Percentiles rank a stretch among this genome's conserved stretches.
Conservation (phyloP, 2,888 invertebrate genomes). For the Pocota personata region DNA sequence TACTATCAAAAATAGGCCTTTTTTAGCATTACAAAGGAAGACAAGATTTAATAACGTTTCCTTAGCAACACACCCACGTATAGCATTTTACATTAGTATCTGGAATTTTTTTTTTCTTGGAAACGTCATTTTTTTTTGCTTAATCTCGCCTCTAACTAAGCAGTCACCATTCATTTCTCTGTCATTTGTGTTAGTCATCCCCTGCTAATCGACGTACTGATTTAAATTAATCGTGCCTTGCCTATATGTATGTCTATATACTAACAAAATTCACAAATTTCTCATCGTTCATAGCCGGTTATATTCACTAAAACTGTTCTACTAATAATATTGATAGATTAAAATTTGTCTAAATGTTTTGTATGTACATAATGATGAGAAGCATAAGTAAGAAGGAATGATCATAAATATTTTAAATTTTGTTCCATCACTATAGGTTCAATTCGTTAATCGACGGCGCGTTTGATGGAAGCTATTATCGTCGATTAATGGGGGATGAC, state of each 20-base stretch:
- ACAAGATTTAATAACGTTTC: no score
- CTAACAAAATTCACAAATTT: slow-evolving; percentile 30
- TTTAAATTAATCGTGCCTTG: slow-evolving; percentile 37
- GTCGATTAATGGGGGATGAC: slow-evolving; percentile 63
- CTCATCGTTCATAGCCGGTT: slow-evolving; percentile 39
- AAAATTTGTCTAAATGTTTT: slow-evolving; percentile 45
- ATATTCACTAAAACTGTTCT: slow-evolving; percentile 19
- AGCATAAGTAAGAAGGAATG: slow-evolving; percentile 40
- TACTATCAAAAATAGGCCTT: no score
- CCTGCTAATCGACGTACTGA: slow-evolving; percentile 18
- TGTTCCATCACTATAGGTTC: slow-evolving; percentile 70
- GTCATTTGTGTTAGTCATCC: slow-evolving; percentile 65
- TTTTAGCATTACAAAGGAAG: no score
- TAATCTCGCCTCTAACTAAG: slow-evolving; percentile 12
- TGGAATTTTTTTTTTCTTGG: neutral
- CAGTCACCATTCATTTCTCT: slow-evolving; percentile 38
- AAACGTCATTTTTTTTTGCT: neutral
- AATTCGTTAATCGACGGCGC: slow-evolving; percentile 48
- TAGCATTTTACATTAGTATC: neutral
- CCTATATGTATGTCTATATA: slow-evolving; percentile 15
- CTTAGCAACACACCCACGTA: no score
- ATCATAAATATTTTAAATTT: slow-evolving; percentile 63
- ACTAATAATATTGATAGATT: slow-evolving; percentile 18
- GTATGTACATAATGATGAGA: slow-evolving; percentile 53
- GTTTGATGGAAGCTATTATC: slow-evolving; percentile 62